phyloP scores from a whole-genome alignment of 2,113 vertebrate species.

The Pedetes capensis region DNA sequence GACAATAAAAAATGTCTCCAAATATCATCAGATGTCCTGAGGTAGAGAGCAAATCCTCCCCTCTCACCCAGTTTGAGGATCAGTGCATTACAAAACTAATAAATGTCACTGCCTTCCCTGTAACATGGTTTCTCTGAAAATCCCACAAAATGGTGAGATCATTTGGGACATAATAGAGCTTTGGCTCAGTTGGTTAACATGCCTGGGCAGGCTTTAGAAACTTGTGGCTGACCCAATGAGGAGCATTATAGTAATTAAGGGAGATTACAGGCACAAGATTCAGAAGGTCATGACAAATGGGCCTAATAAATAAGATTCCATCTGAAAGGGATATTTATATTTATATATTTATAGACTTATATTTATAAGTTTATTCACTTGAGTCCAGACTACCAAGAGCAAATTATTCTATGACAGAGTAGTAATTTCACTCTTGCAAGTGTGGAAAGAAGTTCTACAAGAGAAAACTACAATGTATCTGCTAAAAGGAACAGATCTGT shows the following conservation, averaged over 20 bases:
- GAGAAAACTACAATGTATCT: not conserved
- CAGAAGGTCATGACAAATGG: constrained; percentile 30
- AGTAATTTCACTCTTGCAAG: not conserved
- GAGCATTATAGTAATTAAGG: constrained; percentile 39
- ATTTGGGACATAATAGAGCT: not conserved
- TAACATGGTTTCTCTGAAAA: constrained; percentile 36
- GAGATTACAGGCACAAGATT: constrained; percentile 17
- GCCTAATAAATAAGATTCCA: constrained; percentile 24
- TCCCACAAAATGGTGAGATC: not conserved
- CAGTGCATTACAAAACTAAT: not conserved
- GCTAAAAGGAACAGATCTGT: not conserved
- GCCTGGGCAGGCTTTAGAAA: not conserved
- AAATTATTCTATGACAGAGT: constrained; percentile 40
- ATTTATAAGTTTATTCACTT: constrained; percentile 30
- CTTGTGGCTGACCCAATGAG: not conserved
- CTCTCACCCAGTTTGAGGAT: not conserved
- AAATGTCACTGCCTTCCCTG: not conserved
- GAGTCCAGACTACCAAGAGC: constrained; percentile 31
- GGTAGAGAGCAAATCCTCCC: not conserved
- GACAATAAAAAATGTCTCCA: not conserved
- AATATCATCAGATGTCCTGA: not conserved
- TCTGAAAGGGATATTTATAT: not conserved
- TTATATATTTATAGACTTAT: too few species aligned
- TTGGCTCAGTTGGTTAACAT: not conserved
- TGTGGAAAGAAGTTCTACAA: not conserved